These are phyloP conservation scores for Monoplex corrugatus DNA, from an alignment of 2,888 invertebrate species.

Conservation along the genomic window DNA sequence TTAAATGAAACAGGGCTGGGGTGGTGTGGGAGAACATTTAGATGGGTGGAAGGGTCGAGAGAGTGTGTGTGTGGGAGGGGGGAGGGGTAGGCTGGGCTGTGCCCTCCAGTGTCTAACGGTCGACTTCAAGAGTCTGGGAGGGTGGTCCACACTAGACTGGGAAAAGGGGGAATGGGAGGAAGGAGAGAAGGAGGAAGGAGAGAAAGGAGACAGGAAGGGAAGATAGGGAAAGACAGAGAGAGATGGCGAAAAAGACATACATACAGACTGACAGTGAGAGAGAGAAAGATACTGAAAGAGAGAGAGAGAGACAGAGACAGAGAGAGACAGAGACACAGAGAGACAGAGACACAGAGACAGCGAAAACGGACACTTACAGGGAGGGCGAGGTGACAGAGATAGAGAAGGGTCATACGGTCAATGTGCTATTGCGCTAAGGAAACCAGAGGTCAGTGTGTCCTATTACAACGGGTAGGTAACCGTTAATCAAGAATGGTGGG, in stretches of 20 bases:
- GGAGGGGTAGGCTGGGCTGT: background rate
- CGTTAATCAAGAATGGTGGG: background rate
- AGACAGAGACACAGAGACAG: background rate
- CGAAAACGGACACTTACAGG: background rate
- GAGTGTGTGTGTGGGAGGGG: background rate
- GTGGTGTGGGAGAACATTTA: background rate
- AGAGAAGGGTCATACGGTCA: background rate
- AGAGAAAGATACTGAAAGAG: constrained; percentile 11
- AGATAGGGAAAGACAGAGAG: constrained; percentile 13
- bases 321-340: background rate
- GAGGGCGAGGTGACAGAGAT: background rate
- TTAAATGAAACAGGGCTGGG: background rate
- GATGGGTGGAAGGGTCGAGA: background rate
- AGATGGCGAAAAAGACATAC: background rate
- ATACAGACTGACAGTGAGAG: constrained; percentile 5
- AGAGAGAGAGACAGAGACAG: constrained; percentile 27
- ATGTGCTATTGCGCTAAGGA: background rate
- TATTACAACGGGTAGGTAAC: background rate
- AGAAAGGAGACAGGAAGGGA: background rate
- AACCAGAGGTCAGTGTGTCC: background rate
- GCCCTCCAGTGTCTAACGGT: background rate
- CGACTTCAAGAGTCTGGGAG: background rate
- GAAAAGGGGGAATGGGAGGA: background rate
- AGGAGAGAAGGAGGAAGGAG: background rate
- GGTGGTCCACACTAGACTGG: background rate